Conservation (phyloP, 2,888 invertebrate species). For the Temnothorax rugatulus region DNA sequence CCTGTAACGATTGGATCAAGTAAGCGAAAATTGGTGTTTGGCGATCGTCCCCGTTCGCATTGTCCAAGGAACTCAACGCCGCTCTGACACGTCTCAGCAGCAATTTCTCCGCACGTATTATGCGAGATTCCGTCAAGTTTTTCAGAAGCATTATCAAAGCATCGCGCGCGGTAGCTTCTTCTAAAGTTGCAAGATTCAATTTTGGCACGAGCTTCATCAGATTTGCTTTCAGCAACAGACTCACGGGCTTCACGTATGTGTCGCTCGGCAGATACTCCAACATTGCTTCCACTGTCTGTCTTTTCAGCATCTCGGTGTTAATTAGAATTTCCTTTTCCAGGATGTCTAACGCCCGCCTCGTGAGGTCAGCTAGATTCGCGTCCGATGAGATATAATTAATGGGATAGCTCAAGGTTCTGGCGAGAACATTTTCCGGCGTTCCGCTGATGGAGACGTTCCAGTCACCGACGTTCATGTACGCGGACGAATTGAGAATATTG, state of each 20-base stretch:
- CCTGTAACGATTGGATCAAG: slow-evolving; percentile 31
- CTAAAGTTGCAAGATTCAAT: slow-evolving; percentile 19
- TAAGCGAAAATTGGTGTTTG: slow-evolving; percentile 10
- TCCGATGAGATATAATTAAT: slow-evolving; percentile 25
- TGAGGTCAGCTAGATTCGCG: neutral
- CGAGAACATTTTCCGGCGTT: slow-evolving; percentile 54
- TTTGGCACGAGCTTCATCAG: slow-evolving; percentile 32
- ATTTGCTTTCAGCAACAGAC: slow-evolving; percentile 39
- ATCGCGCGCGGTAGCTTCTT: neutral
- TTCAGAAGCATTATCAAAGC: slow-evolving; percentile 28
- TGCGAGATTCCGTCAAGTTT: neutral
- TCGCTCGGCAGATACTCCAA: slow-evolving; percentile 36
- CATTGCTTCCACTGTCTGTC: slow-evolving; percentile 37
- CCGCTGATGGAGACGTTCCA: slow-evolving; percentile 54
- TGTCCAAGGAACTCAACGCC: slow-evolving; percentile 5
- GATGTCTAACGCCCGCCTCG: neutral
- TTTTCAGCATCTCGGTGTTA: slow-evolving; percentile 30
- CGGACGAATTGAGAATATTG: neutral
- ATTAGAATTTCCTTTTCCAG: neutral
- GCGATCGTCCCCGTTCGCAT: neutral
- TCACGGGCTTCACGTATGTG: slow-evolving; percentile 39
- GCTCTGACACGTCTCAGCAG: slow-evolving; percentile 25
- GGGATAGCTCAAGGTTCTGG: slow-evolving; percentile 39
- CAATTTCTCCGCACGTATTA: slow-evolving; percentile 20
- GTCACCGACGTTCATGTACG: slow-evolving; percentile 35